phyloP scores from a whole-genome alignment of 35 echinoderm and acorn worm genomes.

The Acanthaster planci region DNA sequence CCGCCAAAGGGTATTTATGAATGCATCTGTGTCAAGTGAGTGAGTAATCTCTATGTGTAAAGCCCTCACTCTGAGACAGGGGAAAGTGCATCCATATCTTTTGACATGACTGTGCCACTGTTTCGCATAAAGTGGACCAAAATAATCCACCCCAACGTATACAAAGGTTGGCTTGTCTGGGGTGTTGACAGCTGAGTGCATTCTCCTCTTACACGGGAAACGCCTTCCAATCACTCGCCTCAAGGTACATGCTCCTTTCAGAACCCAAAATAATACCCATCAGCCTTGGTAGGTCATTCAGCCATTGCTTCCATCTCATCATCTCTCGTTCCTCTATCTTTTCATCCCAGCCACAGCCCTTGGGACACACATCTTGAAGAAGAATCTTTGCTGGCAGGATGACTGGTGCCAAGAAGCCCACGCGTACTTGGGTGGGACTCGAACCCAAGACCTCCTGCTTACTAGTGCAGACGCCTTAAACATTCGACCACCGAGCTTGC shows the following conservation, averaged over 20 bases:
- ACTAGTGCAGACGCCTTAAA: too few species aligned
- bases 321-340: not conserved
- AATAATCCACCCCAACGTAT: conserved; percentile 39
- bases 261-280: conserved; percentile 49
- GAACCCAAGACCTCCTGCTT: too few species aligned
- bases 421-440: too few species aligned
- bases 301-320: conserved; percentile 26
- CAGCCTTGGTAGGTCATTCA: conserved; percentile 22
- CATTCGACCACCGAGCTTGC: conserved; percentile 33
- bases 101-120: conserved; percentile 38
- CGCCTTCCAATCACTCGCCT: conserved; percentile 56
- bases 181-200: conserved; percentile 26
- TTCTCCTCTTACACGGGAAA: conserved; percentile 47
- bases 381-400: conserved; percentile 64
- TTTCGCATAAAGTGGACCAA: conserved; percentile 54
- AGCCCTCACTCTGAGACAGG: conserved; percentile 49
- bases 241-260: conserved; percentile 52
- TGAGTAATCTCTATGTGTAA: conserved; percentile 51
- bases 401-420: conserved; percentile 43
- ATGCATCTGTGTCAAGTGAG: conserved; percentile 68
- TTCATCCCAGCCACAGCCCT: conserved; percentile 39
- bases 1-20: conserved; percentile 59
- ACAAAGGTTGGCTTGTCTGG: conserved; percentile 49
- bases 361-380: conserved; percentile 40
- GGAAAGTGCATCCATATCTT: conserved; percentile 61